These are phyloP conservation scores for Chionomys nivalis DNA, from an alignment of 2,113 vertebrate species.

Conservation along the genomic window DNA sequence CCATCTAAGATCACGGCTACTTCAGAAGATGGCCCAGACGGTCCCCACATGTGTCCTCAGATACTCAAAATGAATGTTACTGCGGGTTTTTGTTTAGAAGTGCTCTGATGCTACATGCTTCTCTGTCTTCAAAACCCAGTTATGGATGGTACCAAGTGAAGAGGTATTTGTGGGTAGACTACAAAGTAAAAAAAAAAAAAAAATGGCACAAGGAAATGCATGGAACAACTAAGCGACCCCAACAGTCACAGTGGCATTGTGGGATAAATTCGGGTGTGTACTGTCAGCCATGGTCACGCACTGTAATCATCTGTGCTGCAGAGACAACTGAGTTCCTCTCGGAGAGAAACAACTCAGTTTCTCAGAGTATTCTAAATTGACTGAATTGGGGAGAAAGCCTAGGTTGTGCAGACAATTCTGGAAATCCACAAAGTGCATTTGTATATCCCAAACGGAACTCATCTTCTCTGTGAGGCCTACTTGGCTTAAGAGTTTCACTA, in stretches of 20 bases:
- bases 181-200: background rate
- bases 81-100: conserved; percentile 17
- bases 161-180: background rate
- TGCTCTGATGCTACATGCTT: background rate
- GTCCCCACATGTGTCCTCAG: background rate
- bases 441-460: background rate
- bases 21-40: background rate
- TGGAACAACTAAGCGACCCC: background rate
- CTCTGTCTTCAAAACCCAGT: background rate
- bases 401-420: background rate
- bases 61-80: background rate
- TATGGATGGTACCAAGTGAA: conserved; percentile 6
- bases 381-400: conserved; percentile 22
- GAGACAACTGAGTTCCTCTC: background rate
- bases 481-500: background rate
- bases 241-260: background rate
- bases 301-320: background rate
- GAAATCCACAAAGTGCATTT: background rate
- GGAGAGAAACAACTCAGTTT: conserved; percentile 7
- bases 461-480: background rate
- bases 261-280: background rate
- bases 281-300: background rate
- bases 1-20: background rate
- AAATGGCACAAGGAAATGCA: background rate
- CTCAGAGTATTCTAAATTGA: background rate